phyloP scores from a whole-genome alignment of 2,113 vertebrate species.

The Catagonus wagneri region DNA sequence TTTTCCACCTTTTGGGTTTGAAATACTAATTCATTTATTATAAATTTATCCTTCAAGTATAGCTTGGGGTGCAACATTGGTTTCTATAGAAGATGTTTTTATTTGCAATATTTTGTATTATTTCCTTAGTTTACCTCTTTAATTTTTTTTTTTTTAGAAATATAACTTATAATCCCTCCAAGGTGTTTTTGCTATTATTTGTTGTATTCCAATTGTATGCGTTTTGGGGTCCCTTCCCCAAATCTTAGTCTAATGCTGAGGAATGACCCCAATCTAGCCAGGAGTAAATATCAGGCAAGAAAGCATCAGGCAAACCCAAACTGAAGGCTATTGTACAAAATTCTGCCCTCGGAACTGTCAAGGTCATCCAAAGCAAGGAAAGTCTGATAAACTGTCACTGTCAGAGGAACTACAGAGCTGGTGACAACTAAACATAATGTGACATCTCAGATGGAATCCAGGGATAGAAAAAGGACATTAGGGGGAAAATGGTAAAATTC shows the following conservation, averaged over 20 bases:
- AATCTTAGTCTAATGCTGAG: neutral
- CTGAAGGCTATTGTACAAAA: neutral
- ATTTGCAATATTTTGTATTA: constrained; percentile 20
- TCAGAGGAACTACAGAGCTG: neutral
- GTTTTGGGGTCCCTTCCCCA: neutral
- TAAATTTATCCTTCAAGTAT: neutral
- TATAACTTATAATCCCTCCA: neutral
- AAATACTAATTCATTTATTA: neutral
- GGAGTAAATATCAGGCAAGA: neutral
- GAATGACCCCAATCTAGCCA: neutral
- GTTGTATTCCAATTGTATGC: neutral
- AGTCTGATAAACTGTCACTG: neutral
- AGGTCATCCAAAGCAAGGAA: neutral
- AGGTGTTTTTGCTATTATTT: neutral
- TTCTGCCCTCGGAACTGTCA: neutral
- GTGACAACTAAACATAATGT: neutral
- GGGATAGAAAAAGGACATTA: neutral
- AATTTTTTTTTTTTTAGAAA: neutral
- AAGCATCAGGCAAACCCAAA: neutral
- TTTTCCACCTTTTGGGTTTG: neutral
- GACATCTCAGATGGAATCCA: neutral
- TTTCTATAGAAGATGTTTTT: neutral
- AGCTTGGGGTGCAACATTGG: neutral
- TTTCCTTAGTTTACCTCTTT: constrained; percentile 21
- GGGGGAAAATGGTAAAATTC: neutral